These are phyloP conservation scores for Actias luna DNA, from an alignment of 2,888 invertebrate genomes.

Conservation along the genomic window DNA sequence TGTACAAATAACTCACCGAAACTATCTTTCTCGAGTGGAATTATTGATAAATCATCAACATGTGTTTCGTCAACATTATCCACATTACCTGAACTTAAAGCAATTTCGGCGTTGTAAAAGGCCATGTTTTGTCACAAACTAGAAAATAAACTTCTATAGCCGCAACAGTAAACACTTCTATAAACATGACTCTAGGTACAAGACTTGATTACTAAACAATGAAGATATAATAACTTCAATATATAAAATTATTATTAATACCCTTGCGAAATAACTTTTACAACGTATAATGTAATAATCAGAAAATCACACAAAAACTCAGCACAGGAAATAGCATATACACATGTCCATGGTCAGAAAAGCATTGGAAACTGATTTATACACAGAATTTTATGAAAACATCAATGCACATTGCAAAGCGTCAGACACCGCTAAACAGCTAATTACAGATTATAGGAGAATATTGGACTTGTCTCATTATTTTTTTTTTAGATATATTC, in stretches of 20 bases:
- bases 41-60: conserved; percentile 87
- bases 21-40: conserved; percentile 93
- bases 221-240: neutral
- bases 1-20: conserved; percentile 85
- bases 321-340: neutral
- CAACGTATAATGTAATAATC: neutral
- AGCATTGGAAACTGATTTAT: too few relatives aligned
- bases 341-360: too few relatives aligned
- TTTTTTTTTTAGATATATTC: too few relatives aligned
- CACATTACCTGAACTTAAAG: conserved; percentile 44
- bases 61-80: conserved; percentile 53
- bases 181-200: conserved; percentile 23
- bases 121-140: conserved; percentile 63
- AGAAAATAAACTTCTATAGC: conserved; percentile 43
- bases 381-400: too few relatives aligned
- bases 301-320: neutral
- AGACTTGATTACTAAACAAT: neutral
- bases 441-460: too few relatives aligned
- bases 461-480: too few relatives aligned
- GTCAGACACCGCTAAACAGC: too few relatives aligned
- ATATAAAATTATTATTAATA: neutral
- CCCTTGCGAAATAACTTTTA: neutral
- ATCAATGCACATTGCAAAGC: too few relatives aligned
- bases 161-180: conserved; percentile 58
- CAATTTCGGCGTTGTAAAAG: conserved; percentile 55